Evolutionary conservation across 1,140 invertebrate genomes (phyloP).

Genomic region (Brachystomella parvula): DNA sequence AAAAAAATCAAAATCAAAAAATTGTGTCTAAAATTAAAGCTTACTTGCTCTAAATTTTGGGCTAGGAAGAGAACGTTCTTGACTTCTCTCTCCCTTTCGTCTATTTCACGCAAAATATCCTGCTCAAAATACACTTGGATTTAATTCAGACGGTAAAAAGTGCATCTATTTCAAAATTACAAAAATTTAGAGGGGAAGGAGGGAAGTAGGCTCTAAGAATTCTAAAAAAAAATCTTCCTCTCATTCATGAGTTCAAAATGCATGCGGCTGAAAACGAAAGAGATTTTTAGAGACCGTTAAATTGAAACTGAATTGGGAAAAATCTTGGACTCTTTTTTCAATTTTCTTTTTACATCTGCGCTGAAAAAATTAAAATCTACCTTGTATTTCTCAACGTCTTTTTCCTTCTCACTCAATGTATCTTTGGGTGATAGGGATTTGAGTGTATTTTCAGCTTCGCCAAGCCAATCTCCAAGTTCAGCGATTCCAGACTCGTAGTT

Average conservation of each 20-base stretch:
- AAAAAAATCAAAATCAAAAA: neutral
- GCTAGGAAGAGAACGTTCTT: slow-evolving; percentile 63
- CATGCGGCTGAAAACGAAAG: neutral
- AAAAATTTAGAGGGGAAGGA: neutral
- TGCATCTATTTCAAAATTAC: neutral
- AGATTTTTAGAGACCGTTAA: neutral
- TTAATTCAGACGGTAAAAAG: slow-evolving; percentile 23
- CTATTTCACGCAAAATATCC: slow-evolving; percentile 66
- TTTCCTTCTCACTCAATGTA: slow-evolving; percentile 80
- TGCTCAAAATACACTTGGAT: slow-evolving; percentile 43
- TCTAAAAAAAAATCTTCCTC: neutral
- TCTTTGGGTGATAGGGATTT: slow-evolving; percentile 78
- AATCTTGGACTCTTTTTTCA: neutral
- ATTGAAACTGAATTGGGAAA: neutral
- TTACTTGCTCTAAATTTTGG: slow-evolving; percentile 79
- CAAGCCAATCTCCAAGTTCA: slow-evolving; percentile 69
- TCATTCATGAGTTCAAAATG: neutral
- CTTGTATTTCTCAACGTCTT: slow-evolving; percentile 82
- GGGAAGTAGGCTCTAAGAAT: neutral
- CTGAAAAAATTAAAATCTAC: slow-evolving; percentile 47
- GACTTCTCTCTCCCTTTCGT: slow-evolving; percentile 60
- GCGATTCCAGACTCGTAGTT: slow-evolving; percentile 83
- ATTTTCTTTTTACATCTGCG: neutral
- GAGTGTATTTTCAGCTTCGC: slow-evolving; percentile 73
- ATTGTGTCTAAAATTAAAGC: slow-evolving; percentile 40